Conservation (phyloP, 1,140 invertebrate species). For the Olivierus martensii region DNA sequence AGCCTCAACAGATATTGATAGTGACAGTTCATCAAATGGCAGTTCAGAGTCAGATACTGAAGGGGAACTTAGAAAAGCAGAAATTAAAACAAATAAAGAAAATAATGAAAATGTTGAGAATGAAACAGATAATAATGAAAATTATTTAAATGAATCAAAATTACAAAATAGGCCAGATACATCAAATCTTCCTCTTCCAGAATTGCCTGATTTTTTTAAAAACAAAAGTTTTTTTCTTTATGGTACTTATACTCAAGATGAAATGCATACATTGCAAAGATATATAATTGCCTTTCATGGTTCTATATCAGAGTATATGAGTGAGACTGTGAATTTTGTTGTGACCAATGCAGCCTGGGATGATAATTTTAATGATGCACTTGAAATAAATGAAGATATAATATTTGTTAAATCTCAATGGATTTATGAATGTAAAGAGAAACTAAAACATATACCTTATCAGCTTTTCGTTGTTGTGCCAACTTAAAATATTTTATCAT, state of each 20-base stretch:
- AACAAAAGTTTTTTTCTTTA: conserved; percentile 8
- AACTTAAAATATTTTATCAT: too few relatives aligned
- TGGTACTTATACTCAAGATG: conserved; percentile 3
- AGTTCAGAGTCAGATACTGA: conserved; percentile 6
- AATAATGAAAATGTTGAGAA: conserved; percentile 12
- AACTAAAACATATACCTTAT: conserved; percentile 2
- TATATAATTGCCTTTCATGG: conserved; percentile 20
- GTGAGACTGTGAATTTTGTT: conserved; percentile 28
- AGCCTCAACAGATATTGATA: conserved; percentile 18
- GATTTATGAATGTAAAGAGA: conserved; percentile 30
- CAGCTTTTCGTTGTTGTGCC: conserved; percentile 8
- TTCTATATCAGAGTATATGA: conserved; percentile 30
- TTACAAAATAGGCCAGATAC: conserved; percentile 4
- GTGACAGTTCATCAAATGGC: too few relatives aligned
- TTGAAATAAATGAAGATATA: conserved; percentile 28
- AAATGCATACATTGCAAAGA: conserved; percentile 10
- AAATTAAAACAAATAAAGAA: neutral
- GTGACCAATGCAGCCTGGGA: conserved; percentile 29
- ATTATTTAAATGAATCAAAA: conserved; percentile 13
- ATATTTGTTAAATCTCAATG: conserved; percentile 33
- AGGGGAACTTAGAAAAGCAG: conserved; percentile 14
- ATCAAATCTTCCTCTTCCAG: conserved; percentile 3
- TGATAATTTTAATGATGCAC: conserved; percentile 32
- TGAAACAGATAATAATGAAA: conserved; percentile 19
- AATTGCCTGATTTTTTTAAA: conserved; percentile 15